These are phyloP conservation scores for Ormyrus labotus DNA, from an alignment of 2,888 invertebrate species.

Conservation along the genomic window DNA sequence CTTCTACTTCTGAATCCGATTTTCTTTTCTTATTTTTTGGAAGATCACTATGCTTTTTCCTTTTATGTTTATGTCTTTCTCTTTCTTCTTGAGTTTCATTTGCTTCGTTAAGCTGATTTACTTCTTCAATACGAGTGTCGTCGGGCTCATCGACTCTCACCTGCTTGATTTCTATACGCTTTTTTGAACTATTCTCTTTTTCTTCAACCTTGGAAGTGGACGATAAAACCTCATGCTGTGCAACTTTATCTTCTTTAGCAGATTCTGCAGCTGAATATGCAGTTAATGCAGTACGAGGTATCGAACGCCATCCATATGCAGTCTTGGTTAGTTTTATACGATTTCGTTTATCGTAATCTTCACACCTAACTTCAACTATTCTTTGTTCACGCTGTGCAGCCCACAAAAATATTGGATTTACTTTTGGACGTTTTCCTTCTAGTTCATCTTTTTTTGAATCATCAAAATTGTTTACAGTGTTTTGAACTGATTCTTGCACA, in stretches of 20 bases:
- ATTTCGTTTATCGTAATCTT: constrained; percentile 91
- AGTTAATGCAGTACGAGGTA: constrained; percentile 84
- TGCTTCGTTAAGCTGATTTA: constrained; percentile 60
- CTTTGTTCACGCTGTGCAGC: constrained; percentile 87
- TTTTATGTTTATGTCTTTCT: constrained; percentile 36
- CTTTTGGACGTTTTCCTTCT: constrained; percentile 79
- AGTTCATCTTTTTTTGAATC: constrained; percentile 66
- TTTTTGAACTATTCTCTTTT: constrained; percentile 59
- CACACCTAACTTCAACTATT: constrained; percentile 90
- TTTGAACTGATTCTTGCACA: constrained; percentile 51
- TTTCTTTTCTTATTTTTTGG: constrained; percentile 58
- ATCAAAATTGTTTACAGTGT: constrained; percentile 49
- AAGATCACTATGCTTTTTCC: constrained; percentile 38
- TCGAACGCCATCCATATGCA: constrained; percentile 88
- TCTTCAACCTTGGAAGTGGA: constrained; percentile 67
- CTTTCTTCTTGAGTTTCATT: constrained; percentile 41
- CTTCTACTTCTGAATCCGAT: constrained; percentile 58
- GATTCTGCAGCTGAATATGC: constrained; percentile 62
- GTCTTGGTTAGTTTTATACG: constrained; percentile 90
- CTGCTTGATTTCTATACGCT: constrained; percentile 53
- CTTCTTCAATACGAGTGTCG: constrained; percentile 41
- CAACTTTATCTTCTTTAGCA: constrained; percentile 39
- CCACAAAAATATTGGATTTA: constrained; percentile 91
- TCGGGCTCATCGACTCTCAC: constrained; percentile 51
- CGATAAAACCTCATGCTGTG: constrained; percentile 54